Base-by-base conservation (phyloP, 2,113 vertebrate species). In the Apodemus speciosus region DNA sequence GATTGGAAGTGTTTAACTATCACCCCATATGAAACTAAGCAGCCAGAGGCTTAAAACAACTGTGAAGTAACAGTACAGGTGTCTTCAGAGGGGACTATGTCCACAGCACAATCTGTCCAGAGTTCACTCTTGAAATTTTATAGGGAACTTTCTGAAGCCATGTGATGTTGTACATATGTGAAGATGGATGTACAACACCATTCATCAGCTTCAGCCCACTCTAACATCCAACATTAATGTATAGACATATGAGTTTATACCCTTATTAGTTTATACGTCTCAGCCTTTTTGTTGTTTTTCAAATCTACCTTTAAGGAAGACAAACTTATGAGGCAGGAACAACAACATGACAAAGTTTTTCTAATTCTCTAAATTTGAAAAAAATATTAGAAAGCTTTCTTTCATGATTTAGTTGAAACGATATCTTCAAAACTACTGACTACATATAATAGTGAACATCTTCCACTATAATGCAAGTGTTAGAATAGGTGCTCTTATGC, bases 21-120 rank as follows among this genome's bases (percentile, higher is more conserved):
- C 35, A 94, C 92, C 88, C 51, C 66, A 9, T 72, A 40, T 88
- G 38, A 85, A 89, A 86, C 13, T 23, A 95, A 85, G 64, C 10
- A 89, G 46, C 18, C 25, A 89, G 51, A 73, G 35, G 6, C 86
- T 96, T 96, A 96, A 85, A 96, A 85, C 97, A 97, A 97, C 69
- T 89, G 79, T 80, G 96, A 64, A 68, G n/a, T 80, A 88, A 79
- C 53, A 72, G 71, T 94, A 69, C 30, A 85, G 64, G 96, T 85
- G 89, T 10, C 86, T 83, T 92, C 53, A 76, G 86, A 90, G 32
- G 85, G 95, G 60, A 94, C 27, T 18, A 79, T 14, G n/a, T 9
- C 60, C 58, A n/a, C 60, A 38, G 80, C 27, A 53, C 16, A 92
- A 15, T 16, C 46, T 76, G 46, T 83, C 79, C 88, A 76, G 38